These are phyloP conservation scores for Pemphredon lugubris DNA, from an alignment of 2,888 invertebrate species.

Conservation along the genomic window DNA sequence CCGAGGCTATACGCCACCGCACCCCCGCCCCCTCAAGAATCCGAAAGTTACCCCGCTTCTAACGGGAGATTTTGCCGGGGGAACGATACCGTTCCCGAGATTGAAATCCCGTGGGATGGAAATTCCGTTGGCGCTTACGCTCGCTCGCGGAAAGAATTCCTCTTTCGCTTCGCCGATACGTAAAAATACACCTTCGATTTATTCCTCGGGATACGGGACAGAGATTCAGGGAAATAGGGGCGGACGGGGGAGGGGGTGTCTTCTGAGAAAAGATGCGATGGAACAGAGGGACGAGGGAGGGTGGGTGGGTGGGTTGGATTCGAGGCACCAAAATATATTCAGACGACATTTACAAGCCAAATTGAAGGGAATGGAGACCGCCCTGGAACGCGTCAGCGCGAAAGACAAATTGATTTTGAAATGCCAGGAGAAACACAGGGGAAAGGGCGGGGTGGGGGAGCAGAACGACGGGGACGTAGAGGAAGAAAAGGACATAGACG, in stretches of 20 bases:
- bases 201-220: constrained; percentile 27
- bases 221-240: constrained; percentile 23
- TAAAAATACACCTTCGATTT: constrained; percentile 33
- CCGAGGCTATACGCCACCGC: constrained; percentile 44
- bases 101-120: constrained; percentile 52
- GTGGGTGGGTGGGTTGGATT: neutral
- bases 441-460: neutral
- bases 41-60: constrained; percentile 47
- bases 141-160: constrained; percentile 12
- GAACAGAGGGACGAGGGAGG: neutral
- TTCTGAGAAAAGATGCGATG: neutral
- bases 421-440: constrained; percentile 65
- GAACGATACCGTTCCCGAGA: constrained; percentile 48
- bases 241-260: constrained; percentile 3
- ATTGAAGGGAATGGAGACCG: constrained; percentile 76
- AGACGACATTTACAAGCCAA: constrained; percentile 78
- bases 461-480: neutral
- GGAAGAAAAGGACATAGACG: too few relatives aligned
- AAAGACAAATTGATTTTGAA: constrained; percentile 79
- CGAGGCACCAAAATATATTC: constrained; percentile 71
- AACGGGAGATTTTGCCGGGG: constrained; percentile 12
- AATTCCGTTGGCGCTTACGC: constrained; percentile 4
- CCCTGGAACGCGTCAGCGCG: constrained; percentile 66
- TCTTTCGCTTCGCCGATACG: constrained; percentile 39
- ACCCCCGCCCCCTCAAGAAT: constrained; percentile 48